A percentile compares a stretch with the other conserved stretches of the same genome.
These are phyloP conservation scores for Podarcis muralis DNA, from an alignment of 2,113 vertebrate species.

Conservation along the genomic window DNA sequence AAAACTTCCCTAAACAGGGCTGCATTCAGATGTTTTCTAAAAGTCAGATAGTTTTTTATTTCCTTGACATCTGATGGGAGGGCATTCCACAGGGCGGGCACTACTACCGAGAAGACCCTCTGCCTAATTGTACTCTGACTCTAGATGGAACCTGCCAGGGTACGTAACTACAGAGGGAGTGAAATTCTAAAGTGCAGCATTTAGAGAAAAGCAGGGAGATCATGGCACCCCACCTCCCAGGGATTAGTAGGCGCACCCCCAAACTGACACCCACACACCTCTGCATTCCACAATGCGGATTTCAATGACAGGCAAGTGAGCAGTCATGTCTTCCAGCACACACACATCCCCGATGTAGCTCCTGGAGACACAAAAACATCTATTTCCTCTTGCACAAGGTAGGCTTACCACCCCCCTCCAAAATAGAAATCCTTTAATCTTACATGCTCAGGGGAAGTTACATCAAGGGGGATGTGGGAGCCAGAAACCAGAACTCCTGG, in stretches of 20 bases:
- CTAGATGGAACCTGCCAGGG: not conserved
- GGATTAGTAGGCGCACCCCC: not conserved
- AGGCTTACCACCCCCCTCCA: not conserved
- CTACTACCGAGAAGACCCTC: too few species aligned
- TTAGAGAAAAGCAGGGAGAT: not conserved
- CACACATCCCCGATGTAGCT: conserved; percentile 95
- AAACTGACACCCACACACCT: conserved; percentile 75
- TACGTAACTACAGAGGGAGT: not conserved
- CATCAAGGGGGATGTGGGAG: not conserved
- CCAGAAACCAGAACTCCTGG: not conserved
- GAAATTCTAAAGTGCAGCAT: not conserved
- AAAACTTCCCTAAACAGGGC: too few species aligned
- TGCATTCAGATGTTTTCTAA: too few species aligned
- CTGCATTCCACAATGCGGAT: conserved; percentile 94
- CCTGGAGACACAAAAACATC: conserved; percentile 70
- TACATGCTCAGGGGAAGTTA: not conserved
- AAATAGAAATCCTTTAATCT: not conserved
- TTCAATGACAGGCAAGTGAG: conserved; percentile 91
- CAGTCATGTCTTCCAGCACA: conserved; percentile 93
- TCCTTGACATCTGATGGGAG: too few species aligned
- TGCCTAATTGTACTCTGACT: not conserved
- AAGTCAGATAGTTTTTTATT: too few species aligned
- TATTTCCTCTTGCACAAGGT: conserved; percentile 14
- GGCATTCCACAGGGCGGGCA: too few species aligned
- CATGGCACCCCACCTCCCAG: not conserved